These are phyloP conservation scores for Drosophila falleni DNA, from an alignment of 2,888 invertebrate genomes.

Conservation along the genomic window DNA sequence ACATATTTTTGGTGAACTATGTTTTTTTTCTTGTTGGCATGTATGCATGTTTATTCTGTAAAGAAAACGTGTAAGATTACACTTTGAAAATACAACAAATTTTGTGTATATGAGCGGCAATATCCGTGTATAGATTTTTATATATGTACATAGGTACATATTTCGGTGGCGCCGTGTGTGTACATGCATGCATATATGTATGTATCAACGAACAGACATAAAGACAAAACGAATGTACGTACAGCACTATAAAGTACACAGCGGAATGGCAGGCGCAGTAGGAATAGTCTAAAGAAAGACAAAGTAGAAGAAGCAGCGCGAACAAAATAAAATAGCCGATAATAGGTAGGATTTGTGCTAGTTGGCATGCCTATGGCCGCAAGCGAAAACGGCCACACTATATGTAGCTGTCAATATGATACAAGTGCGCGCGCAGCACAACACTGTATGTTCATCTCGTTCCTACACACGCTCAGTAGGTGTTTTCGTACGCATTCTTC, in stretches of 20 bases:
- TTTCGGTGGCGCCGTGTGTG: conserved; percentile 63
- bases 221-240: conserved; percentile 69
- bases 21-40: conserved; percentile 13
- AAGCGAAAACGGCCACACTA: conserved; percentile 65
- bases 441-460: conserved; percentile 47
- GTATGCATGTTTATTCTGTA: conserved; percentile 15
- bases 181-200: conserved; percentile 66
- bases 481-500: conserved; percentile 65
- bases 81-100: conserved; percentile 32
- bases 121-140: conserved; percentile 73
- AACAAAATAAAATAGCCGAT: conserved; percentile 79
- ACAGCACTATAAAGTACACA: conserved; percentile 74
- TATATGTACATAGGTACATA: conserved; percentile 56
- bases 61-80: conserved; percentile 7
- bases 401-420: conserved; percentile 31
- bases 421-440: conserved; percentile 48
- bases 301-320: conserved; percentile 67
- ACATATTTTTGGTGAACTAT: conserved; percentile 1
- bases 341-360: conserved; percentile 66
- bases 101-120: conserved; percentile 74
- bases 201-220: conserved; percentile 67
- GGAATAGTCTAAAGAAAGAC: conserved; percentile 75
- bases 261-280: conserved; percentile 71
- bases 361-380: conserved; percentile 56
- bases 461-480: conserved; percentile 47